These are phyloP conservation scores for Lithophane leautieri DNA, from an alignment of 2,888 invertebrate genomes.

Conservation along the genomic window DNA sequence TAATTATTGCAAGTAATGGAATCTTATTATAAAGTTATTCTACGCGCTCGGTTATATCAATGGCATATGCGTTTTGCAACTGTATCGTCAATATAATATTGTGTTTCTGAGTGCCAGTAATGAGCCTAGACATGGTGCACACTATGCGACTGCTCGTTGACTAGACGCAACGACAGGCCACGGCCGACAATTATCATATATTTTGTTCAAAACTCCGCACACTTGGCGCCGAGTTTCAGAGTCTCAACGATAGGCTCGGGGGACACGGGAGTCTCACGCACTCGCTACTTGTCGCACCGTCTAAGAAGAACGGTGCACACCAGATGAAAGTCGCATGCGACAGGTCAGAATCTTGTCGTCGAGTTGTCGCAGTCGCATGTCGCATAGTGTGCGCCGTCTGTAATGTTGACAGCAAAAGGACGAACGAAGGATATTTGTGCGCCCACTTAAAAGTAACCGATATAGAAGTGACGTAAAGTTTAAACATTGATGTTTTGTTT, in stretches of 20 bases:
- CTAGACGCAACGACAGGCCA: background rate
- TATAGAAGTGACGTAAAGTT: background rate
- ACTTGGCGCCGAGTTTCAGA: too few relatives aligned
- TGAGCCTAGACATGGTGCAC: background rate
- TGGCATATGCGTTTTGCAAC: background rate
- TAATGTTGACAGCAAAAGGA: constrained; percentile 26
- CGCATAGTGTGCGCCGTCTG: background rate
- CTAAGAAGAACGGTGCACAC: background rate
- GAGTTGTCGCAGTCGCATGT: background rate
- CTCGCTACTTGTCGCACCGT: background rate
- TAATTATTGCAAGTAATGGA: constrained; percentile 5
- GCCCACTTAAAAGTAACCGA: constrained; percentile 6
- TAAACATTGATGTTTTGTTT: background rate
- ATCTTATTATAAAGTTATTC: too few relatives aligned
- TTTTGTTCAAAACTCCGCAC: background rate
- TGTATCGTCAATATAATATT: background rate
- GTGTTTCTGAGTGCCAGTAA: background rate
- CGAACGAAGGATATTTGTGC: constrained; percentile 12
- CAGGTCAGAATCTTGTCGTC: too few relatives aligned
- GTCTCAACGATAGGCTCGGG: background rate
- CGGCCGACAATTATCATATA: too few relatives aligned
- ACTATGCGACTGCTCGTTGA: background rate
- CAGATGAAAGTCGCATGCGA: background rate
- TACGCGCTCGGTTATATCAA: background rate
- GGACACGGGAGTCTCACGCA: background rate